Evolutionary conservation across 2,113 vertebrate genomes (phyloP), one percentile per base, ranked within the genome.

Genomic region (Channa argus): DNA sequence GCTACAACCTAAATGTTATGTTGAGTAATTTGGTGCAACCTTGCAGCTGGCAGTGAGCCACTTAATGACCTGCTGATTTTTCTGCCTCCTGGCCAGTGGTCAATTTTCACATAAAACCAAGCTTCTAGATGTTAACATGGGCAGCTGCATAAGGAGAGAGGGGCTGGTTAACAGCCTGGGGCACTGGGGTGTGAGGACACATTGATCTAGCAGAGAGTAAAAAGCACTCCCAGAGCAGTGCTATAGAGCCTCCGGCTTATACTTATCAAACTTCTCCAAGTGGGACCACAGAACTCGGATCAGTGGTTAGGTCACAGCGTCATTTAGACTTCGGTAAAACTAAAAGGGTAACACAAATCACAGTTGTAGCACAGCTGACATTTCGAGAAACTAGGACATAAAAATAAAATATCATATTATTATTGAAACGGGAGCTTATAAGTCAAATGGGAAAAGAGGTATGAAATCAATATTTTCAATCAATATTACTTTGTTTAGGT

Each of bases 181-280:
- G 79, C 50, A n/a, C 36, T 47, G 47, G 53, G 54, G 44, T 71
- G 64, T 53, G 45, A 66, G 66, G 54, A 82, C 67, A 65, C 41
- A 65, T 66, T 70, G 71, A 79, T 77, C 79, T 67, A 41, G 47
- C 60, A 8, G 24, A 49, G 60, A 74, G 47, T 41, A 47, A 50
- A 58, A 74, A 11, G 2, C 36, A 46, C 39, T 68, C 60, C 68
- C 63, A 62, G 33, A 76, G 49, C 67, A 64, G 58, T 1, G 8
- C 74, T 81, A 68, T 82, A 71, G 44, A 75, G 44, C 65, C 78
- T 43, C 61, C 39, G 61, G 55, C 47, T 84, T 74, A 49, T 77
- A 77, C 66, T 71, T 81, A 65, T 77, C 65, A 67, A 74, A 38
- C 62, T 45, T 56, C 61, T 66, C 50, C 0, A 6, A 70, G 60